Conservation (phyloP, 2,888 invertebrate genomes). For the Cryptocheilus praepositus region DNA sequence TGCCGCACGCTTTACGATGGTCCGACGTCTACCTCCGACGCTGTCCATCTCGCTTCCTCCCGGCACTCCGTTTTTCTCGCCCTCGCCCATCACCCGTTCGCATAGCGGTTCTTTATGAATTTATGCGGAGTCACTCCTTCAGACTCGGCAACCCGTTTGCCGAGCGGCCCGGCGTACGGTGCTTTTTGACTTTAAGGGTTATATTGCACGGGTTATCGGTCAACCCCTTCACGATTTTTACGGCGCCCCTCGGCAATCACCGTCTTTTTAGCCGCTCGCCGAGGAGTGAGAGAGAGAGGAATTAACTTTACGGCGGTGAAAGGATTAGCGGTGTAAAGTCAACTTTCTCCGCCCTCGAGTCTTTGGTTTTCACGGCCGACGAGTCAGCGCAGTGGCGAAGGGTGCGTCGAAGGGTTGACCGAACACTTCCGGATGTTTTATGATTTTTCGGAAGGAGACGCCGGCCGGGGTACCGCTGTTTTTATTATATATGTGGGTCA, state of each 20-base stretch:
- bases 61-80: background rate
- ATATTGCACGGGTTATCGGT: conserved; percentile 40
- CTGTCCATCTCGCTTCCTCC: background rate
- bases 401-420: conserved; percentile 20
- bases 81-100: background rate
- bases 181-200: conserved; percentile 54
- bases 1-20: conserved; percentile 25
- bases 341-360: conserved; percentile 56
- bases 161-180: background rate
- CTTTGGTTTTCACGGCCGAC: conserved; percentile 32
- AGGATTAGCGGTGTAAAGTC: conserved; percentile 70
- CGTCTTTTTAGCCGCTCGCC: conserved; percentile 27
- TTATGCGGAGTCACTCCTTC: conserved; percentile 54
- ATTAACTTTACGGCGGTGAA: conserved; percentile 69
- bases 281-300: conserved; percentile 19
- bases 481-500: conserved; percentile 42
- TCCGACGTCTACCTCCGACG: conserved; percentile 1
- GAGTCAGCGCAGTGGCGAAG: background rate
- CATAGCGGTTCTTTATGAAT: conserved; percentile 69
- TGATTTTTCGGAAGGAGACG: conserved; percentile 41
- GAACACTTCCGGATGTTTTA: conserved; percentile 49
- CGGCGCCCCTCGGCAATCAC: conserved; percentile 26
- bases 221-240: conserved; percentile 37
- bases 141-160: conserved; percentile 47
- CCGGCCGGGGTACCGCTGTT: conserved; percentile 23